A percentile compares a stretch with the other conserved stretches of the same genome.
Evolutionary conservation across 2,113 vertebrate species (phyloP).

Genomic region (Noctilio leporinus): DNA sequence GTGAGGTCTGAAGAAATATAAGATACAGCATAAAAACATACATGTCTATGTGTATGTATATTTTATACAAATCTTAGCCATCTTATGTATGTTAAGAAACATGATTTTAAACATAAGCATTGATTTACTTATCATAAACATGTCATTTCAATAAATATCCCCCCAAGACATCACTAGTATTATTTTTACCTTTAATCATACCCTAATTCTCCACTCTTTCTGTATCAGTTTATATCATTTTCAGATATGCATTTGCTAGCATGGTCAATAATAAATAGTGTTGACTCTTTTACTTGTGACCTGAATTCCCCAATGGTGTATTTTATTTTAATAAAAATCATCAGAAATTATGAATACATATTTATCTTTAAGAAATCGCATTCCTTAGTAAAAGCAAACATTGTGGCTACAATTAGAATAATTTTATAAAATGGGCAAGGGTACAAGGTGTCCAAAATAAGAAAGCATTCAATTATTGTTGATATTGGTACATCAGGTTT

Average conservation of each 20-base stretch:
- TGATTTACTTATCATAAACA: neutral
- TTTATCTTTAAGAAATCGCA: neutral
- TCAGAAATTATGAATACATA: slow-evolving; percentile 1
- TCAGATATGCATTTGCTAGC: slow-evolving; percentile 3
- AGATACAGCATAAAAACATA: neutral
- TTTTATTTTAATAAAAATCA: neutral
- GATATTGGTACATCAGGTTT: neutral
- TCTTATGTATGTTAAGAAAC: neutral
- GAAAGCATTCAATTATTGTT: neutral
- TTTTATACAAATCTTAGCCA: neutral
- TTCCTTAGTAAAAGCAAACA: slow-evolving; percentile 2
- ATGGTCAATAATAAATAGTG: neutral
- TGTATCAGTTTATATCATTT: neutral
- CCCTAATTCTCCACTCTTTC: neutral
- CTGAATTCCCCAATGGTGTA: neutral
- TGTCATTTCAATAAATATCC: neutral
- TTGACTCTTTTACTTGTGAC: neutral
- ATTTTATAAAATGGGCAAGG: slow-evolving; percentile 10
- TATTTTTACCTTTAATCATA: neutral
- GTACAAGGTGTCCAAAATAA: neutral
- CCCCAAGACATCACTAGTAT: neutral
- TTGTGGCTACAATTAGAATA: neutral
- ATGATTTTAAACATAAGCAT: neutral
- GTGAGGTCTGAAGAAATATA: neutral
- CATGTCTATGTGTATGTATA: neutral